These are phyloP conservation scores for Eubasilissa splendida DNA, from an alignment of 2,888 invertebrate species.

Conservation along the genomic window DNA sequence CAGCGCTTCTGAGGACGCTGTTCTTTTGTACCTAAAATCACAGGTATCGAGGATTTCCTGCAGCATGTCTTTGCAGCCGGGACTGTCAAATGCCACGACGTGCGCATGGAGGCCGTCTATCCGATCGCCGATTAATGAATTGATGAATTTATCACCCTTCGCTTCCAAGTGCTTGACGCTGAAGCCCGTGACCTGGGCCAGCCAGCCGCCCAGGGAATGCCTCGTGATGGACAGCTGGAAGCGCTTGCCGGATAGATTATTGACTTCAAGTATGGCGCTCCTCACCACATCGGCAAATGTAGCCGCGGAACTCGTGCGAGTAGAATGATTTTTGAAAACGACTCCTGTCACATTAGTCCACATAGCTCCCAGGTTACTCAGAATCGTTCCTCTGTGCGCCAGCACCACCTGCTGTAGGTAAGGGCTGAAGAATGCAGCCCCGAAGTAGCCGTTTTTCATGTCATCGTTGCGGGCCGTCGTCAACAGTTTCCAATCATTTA, in stretches of 20 bases:
- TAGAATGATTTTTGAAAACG: neutral
- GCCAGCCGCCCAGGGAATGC: slow-evolving; percentile 1
- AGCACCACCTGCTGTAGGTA: neutral
- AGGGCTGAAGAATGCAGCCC: neutral
- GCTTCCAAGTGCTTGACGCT: neutral
- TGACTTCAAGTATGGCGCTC: neutral
- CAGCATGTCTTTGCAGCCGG: neutral
- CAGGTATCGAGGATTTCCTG: neutral
- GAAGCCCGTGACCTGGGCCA: neutral
- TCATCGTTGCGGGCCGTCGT: neutral
- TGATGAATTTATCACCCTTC: neutral
- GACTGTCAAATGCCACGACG: neutral
- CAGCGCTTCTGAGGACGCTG: neutral
- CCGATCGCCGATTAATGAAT: no score
- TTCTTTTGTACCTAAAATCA: neutral
- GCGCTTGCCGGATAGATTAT: neutral
- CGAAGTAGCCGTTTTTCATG: neutral
- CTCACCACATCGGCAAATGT: neutral
- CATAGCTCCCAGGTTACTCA: neutral
- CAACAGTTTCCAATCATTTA: neutral
- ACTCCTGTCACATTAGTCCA: neutral
- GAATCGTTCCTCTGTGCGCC: neutral
- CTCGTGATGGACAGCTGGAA: neutral
- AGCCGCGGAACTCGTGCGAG: neutral
- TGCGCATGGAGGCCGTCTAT: neutral